Conservation (phyloP, 2,888 invertebrate genomes). For the Atrina japonica region DNA sequence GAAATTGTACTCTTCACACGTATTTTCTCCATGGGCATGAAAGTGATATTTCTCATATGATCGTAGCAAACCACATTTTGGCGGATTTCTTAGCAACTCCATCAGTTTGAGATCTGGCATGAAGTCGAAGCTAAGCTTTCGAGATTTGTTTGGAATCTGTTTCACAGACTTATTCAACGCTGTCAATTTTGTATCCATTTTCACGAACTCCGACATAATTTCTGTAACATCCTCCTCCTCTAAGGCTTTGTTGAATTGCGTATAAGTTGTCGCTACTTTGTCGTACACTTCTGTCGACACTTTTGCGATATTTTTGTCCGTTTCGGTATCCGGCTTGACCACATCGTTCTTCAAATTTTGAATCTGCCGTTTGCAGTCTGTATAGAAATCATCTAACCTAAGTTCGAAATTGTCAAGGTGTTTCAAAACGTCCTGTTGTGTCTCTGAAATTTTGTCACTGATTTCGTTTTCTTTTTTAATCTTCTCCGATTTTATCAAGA, state of each 20-base stretch:
- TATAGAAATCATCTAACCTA: slow-evolving; percentile 38
- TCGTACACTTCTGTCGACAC: slow-evolving; percentile 10
- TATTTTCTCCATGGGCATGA: slow-evolving; percentile 13
- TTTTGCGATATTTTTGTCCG: slow-evolving; percentile 9
- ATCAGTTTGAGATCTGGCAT: slow-evolving; percentile 31
- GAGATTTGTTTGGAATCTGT: slow-evolving; percentile 18
- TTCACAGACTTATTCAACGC: slow-evolving; percentile 22
- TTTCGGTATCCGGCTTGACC: slow-evolving; percentile 1
- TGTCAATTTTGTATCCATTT: slow-evolving; percentile 13
- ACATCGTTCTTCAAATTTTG: slow-evolving; percentile 24
- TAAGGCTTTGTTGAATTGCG: slow-evolving; percentile 28
- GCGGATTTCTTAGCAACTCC: slow-evolving; percentile 7
- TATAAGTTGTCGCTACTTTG: slow-evolving; percentile 24
- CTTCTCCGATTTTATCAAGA: slow-evolving; percentile 34
- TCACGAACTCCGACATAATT: slow-evolving; percentile 12
- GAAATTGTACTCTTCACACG: slow-evolving; percentile 20
- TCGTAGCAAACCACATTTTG: slow-evolving; percentile 28
- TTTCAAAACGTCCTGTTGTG: slow-evolving; percentile 26
- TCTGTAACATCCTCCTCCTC: slow-evolving; percentile 29
- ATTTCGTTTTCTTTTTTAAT: slow-evolving; percentile 1
- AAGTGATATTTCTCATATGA: slow-evolving; percentile 21
- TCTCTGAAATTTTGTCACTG: slow-evolving; percentile 14
- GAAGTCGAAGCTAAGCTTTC: slow-evolving; percentile 34
- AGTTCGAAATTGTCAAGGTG: slow-evolving; percentile 35
- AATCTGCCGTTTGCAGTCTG: slow-evolving; percentile 25